These are phyloP conservation scores for Thermophis baileyi DNA, from an alignment of 2,113 vertebrate genomes.

Conservation along the genomic window DNA sequence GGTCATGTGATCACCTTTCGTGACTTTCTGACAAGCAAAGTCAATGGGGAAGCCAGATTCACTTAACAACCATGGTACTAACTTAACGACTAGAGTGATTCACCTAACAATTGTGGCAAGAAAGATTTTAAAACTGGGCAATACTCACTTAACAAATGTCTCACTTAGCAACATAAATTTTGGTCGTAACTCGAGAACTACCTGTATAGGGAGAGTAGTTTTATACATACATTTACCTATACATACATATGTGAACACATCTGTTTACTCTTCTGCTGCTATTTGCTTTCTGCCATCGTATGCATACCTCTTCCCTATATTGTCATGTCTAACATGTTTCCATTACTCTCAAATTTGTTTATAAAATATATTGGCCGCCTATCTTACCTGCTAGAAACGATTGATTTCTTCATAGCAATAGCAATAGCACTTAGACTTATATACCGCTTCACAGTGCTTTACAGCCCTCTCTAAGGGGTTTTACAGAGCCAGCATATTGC, in stretches of 20 bases:
- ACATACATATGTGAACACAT: not conserved
- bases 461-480: too few relatives aligned
- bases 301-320: not conserved
- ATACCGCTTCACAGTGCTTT: too few relatives aligned
- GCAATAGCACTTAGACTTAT: too few relatives aligned
- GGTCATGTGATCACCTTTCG: too few relatives aligned
- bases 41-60: not conserved
- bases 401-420: not conserved
- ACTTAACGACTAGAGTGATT: not conserved
- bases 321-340: not conserved
- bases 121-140: not conserved
- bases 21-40: not conserved
- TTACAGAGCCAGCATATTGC: too few relatives aligned
- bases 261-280: not conserved
- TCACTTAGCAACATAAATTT: not conserved
- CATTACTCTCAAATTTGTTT: not conserved
- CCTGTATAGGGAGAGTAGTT: not conserved
- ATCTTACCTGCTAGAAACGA: not conserved
- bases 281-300: not conserved
- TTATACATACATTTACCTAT: not conserved
- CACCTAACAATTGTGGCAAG: not conserved
- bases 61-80: not conserved
- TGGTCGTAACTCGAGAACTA: not conserved
- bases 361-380: too few relatives aligned
- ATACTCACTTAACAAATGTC: not conserved